These are phyloP conservation scores for Drosophila nikananu DNA, from an alignment of 1,140 invertebrate species.

Conservation along the genomic window DNA sequence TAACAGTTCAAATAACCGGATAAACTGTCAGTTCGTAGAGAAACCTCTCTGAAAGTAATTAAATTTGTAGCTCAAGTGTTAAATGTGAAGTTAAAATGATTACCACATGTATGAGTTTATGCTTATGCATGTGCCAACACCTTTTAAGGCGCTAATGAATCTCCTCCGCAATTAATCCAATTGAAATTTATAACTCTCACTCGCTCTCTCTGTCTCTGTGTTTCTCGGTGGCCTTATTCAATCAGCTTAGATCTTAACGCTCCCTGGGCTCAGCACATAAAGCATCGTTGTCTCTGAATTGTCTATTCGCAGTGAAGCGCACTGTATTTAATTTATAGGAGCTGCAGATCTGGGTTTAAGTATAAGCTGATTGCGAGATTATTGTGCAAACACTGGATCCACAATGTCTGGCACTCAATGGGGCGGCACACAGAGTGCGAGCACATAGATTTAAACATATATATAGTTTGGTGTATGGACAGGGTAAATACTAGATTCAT, in stretches of 20 bases:
- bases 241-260: conserved; percentile 27
- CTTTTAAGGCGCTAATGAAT: conserved; percentile 14
- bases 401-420: conserved; percentile 24
- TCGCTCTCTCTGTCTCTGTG: neutral
- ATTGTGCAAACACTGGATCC: conserved; percentile 32
- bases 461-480: neutral
- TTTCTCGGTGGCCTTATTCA: neutral
- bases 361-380: conserved; percentile 45
- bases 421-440: neutral
- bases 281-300: conserved; percentile 8
- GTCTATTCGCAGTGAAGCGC: conserved; percentile 14
- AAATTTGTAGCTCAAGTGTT: conserved; percentile 6
- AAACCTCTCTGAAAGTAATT: conserved; percentile 1
- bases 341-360: conserved; percentile 10
- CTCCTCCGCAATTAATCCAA: conserved; percentile 13
- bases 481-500: conserved; percentile 17
- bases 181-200: conserved; percentile 23
- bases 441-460: neutral
- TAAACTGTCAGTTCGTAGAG: neutral
- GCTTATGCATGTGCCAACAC: conserved; percentile 2
- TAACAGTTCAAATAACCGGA: neutral
- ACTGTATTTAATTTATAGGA: conserved; percentile 25
- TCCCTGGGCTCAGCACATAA: conserved; percentile 18
- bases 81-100: conserved; percentile 6
- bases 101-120: neutral